Evolutionary conservation across 2,888 invertebrate species (phyloP).

Genomic region (Patella depressa): DNA sequence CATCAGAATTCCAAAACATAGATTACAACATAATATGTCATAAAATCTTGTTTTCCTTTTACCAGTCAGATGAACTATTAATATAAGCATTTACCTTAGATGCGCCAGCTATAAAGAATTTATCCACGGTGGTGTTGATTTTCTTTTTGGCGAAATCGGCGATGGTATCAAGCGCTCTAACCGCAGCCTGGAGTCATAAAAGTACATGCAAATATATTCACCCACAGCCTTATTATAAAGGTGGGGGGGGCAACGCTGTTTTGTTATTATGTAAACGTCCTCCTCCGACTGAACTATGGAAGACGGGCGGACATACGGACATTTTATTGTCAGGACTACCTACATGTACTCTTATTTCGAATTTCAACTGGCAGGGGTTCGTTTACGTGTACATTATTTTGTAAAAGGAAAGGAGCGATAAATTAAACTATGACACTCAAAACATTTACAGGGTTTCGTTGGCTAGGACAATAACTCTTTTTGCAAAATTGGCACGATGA

Average conservation of each 20-base stretch:
- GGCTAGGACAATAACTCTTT: too few relatives aligned
- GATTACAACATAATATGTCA: neutral
- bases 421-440: neutral
- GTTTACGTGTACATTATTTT: neutral
- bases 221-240: too few relatives aligned
- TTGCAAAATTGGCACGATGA: too few relatives aligned
- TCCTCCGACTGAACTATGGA: too few relatives aligned
- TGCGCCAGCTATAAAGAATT: slow-evolving; percentile 58
- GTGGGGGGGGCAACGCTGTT: too few relatives aligned
- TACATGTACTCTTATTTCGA: too few relatives aligned
- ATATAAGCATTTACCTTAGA: slow-evolving; percentile 48
- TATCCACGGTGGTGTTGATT: slow-evolving; percentile 35
- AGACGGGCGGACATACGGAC: too few relatives aligned
- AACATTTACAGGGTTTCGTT: neutral
- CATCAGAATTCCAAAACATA: slow-evolving; percentile 6
- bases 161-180: slow-evolving; percentile 53
- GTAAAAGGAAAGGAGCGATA: neutral
- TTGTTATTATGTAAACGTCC: too few relatives aligned
- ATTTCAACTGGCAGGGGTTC: too few relatives aligned
- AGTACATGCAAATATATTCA: too few relatives aligned
- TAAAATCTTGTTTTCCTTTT: neutral
- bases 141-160: slow-evolving; percentile 37
- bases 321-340: too few relatives aligned
- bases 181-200: slow-evolving; percentile 43
- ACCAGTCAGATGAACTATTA: neutral